These are phyloP conservation scores for Pomacea maculata DNA, from an alignment of 1,140 invertebrate species.

Conservation along the genomic window DNA sequence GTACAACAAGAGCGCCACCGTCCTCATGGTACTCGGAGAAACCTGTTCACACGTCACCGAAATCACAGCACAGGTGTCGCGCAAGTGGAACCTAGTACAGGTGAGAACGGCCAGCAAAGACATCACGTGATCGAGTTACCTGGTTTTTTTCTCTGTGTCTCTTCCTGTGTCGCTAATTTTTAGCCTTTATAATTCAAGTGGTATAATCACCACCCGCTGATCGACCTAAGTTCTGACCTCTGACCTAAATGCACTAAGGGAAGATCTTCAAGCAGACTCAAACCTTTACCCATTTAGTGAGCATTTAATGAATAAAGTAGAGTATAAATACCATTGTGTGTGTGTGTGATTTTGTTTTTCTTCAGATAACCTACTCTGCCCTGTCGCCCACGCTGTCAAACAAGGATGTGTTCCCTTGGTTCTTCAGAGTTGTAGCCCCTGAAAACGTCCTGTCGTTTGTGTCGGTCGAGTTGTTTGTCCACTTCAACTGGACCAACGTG, in stretches of 20 bases:
- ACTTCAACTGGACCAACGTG: constrained; percentile 34
- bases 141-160: not conserved
- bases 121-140: not conserved
- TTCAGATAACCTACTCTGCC: constrained; percentile 48
- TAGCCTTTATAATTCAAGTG: too few species aligned
- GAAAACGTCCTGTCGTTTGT: constrained; percentile 30
- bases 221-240: not conserved
- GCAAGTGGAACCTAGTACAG: constrained; percentile 99
- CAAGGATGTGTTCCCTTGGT: constrained; percentile 36
- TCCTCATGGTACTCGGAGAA: constrained; percentile 83
- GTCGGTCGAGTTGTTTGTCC: constrained; percentile 27
- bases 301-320: not conserved
- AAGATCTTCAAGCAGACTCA: too few species aligned
- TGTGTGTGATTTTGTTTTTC: not conserved
- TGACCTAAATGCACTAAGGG: not conserved
- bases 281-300: not conserved
- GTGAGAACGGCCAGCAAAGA: constrained; percentile 71
- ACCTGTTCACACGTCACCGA: constrained; percentile 98
- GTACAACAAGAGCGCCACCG: constrained; percentile 76
- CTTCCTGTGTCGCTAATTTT: not conserved
- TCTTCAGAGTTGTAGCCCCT: constrained; percentile 44
- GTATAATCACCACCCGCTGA: too few species aligned
- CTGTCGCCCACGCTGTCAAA: constrained; percentile 46
- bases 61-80: constrained; percentile 95
- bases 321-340: not conserved